Conservation (phyloP, 2,797 vertebrate species). For the Amniataba percoides region DNA sequence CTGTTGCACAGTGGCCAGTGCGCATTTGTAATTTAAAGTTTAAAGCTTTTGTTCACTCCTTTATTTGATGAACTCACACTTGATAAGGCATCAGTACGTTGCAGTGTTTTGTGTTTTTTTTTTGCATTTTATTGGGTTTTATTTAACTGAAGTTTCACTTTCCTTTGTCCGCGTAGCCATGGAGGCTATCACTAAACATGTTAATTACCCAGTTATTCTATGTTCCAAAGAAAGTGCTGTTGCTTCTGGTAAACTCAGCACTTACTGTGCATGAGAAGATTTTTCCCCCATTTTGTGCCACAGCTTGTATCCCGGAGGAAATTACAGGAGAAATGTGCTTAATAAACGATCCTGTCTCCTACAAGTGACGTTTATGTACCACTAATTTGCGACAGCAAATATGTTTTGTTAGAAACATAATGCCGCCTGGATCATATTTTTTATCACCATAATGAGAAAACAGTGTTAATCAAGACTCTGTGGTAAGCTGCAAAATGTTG, state of each 20-base stretch:
- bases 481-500: not conserved
- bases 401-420: slow-evolving; percentile 31
- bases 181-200: slow-evolving; percentile 60
- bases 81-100: not conserved
- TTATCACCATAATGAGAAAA: slow-evolving; percentile 19
- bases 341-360: slow-evolving; percentile 53
- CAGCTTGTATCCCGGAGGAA: slow-evolving; percentile 62
- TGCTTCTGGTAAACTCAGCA: slow-evolving; percentile 67
- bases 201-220: slow-evolving; percentile 53
- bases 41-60: not conserved
- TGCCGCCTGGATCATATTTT: slow-evolving; percentile 1
- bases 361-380: slow-evolving; percentile 38
- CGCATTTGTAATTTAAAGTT: not conserved
- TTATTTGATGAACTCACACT: not conserved
- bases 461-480: not conserved
- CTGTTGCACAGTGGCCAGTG: not conserved
- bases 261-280: slow-evolving; percentile 59
- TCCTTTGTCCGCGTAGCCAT: slow-evolving; percentile 41
- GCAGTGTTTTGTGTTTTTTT: slow-evolving; percentile 3
- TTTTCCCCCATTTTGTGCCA: slow-evolving; percentile 54
- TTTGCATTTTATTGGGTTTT: slow-evolving; percentile 14
- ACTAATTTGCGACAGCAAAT: slow-evolving; percentile 40
- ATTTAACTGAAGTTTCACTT: slow-evolving; percentile 52
- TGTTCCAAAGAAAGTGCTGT: slow-evolving; percentile 58
- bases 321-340: slow-evolving; percentile 58